These are phyloP conservation scores for Xylocopa sonorina DNA, from an alignment of 1,140 invertebrate species.

Conservation along the genomic window DNA sequence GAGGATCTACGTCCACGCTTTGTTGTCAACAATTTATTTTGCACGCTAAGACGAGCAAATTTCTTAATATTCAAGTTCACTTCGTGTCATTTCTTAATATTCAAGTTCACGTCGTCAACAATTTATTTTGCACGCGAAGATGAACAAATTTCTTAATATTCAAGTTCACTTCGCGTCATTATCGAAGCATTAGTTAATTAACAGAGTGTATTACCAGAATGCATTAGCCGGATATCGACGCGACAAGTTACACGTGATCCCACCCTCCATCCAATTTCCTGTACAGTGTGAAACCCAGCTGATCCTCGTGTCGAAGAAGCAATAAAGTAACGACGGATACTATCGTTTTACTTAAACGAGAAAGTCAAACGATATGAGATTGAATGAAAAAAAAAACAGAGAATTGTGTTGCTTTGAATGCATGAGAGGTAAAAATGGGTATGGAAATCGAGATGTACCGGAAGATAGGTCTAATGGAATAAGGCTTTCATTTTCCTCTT, in stretches of 20 bases:
- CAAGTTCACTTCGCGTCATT: not conserved
- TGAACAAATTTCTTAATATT: not conserved
- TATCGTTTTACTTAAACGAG: too few relatives aligned
- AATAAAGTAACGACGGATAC: too few relatives aligned
- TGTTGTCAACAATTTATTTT: not conserved
- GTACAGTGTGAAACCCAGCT: not conserved
- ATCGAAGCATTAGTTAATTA: not conserved
- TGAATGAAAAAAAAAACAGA: too few relatives aligned
- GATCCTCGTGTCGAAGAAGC: not conserved
- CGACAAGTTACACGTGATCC: not conserved
- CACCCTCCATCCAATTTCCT: not conserved
- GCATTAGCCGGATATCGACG: slow-evolving; percentile 1
- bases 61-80: not conserved
- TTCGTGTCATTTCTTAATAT: not conserved
- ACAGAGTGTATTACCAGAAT: not conserved
- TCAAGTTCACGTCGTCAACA: too few relatives aligned
- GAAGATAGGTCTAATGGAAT: too few relatives aligned
- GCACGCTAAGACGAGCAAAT: not conserved
- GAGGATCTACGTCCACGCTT: too few relatives aligned
- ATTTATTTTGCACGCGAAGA: not conserved
- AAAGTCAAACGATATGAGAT: too few relatives aligned
- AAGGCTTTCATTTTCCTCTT: not conserved
- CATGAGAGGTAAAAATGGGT: too few relatives aligned
- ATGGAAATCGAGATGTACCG: too few relatives aligned
- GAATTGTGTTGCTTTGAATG: too few relatives aligned